A percentile compares a stretch with the other conserved stretches of the same genome.
These are phyloP conservation scores for Drosophila parthenogenetica DNA, from an alignment of 2,888 invertebrate species.

Conservation along the genomic window DNA sequence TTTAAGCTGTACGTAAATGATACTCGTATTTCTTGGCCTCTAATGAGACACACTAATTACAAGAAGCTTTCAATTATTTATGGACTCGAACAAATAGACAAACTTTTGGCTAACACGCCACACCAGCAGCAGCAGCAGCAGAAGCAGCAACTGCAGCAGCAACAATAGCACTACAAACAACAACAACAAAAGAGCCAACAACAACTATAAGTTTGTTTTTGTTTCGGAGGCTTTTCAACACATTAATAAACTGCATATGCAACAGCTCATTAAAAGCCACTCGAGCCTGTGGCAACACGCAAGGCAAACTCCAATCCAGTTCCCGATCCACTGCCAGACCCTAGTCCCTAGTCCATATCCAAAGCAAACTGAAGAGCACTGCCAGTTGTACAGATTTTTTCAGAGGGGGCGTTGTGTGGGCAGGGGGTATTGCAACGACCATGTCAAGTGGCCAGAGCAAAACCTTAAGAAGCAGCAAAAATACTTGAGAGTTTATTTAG, in stretches of 20 bases:
- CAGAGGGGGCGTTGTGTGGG: neutral
- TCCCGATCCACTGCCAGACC: neutral
- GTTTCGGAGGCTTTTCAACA: constrained; percentile 65
- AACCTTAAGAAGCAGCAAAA: constrained; percentile 46
- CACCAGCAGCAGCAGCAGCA: constrained; percentile 13
- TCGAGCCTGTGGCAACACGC: constrained; percentile 67
- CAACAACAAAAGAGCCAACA: constrained; percentile 5
- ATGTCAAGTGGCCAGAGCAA: constrained; percentile 60
- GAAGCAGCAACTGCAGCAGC: constrained; percentile 13
- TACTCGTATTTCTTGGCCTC: constrained; percentile 3
- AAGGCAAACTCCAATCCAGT: constrained; percentile 25
- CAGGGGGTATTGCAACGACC: constrained; percentile 3
- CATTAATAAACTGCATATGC: constrained; percentile 80
- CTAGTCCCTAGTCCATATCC: neutral
- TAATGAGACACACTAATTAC: constrained; percentile 48
- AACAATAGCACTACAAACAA: constrained; percentile 12
- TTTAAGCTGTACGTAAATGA: neutral
- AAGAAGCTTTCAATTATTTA: constrained; percentile 42
- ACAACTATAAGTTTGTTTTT: constrained; percentile 33
- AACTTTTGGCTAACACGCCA: constrained; percentile 53
- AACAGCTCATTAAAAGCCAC: constrained; percentile 79
- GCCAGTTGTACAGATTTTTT: constrained; percentile 38
- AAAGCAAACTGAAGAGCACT: constrained; percentile 10
- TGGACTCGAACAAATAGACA: constrained; percentile 53
- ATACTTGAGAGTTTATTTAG: constrained; percentile 51